Conservation (phyloP, 2,113 vertebrate species). For the Cranoglanis bouderius region DNA sequence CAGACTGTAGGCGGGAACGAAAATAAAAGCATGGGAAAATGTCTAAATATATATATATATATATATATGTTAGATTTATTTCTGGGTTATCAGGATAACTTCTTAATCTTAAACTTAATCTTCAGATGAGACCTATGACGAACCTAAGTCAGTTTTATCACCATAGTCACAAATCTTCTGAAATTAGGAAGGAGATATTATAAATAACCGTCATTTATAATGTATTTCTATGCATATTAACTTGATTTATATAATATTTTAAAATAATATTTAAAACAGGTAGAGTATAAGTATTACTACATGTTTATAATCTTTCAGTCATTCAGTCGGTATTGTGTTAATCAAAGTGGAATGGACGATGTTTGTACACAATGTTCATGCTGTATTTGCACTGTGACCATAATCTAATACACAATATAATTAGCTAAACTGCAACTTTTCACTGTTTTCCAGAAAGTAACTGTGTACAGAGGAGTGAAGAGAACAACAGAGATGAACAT, state of each 20-base stretch:
- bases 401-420: not conserved
- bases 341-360: not conserved
- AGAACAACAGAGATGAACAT: slow-evolving; percentile 31
- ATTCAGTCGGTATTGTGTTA: not conserved
- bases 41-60: no score
- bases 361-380: not conserved
- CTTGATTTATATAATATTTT: not conserved
- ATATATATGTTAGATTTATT: no score
- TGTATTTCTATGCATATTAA: not conserved
- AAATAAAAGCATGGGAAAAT: not conserved
- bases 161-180: not conserved
- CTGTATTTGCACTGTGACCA: not conserved
- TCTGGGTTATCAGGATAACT: not conserved
- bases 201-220: no score
- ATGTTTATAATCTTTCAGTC: not conserved
- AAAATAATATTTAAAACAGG: not conserved
- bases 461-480: not conserved
- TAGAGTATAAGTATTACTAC: not conserved
- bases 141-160: not conserved
- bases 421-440: not conserved
- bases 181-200: no score
- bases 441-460: slow-evolving; percentile 2
- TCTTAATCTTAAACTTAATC: not conserved
- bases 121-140: not conserved
- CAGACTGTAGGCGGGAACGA: not conserved